Evolutionary conservation across 2,113 vertebrate species (phyloP).

Genomic region (Ceyx margarethae): DNA sequence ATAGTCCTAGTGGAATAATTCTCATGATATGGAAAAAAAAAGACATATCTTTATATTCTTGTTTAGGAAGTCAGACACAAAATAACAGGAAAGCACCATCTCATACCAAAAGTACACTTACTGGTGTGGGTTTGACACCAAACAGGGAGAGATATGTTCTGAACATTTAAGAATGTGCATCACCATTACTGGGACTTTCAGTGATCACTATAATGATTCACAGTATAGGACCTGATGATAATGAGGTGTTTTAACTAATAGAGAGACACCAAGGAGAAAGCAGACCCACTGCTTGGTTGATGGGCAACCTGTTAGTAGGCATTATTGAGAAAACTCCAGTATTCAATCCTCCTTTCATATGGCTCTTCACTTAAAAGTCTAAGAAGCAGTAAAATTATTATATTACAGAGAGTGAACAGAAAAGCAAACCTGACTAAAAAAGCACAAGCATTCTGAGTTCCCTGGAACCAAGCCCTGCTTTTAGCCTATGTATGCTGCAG

Average conservation of each 20-base stretch:
- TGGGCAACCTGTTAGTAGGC: background rate
- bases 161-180: accelerated
- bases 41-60: background rate
- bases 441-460: background rate
- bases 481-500: background rate
- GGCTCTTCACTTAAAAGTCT: background rate
- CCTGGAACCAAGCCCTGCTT: background rate
- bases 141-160: background rate
- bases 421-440: background rate
- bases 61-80: background rate
- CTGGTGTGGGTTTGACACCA: background rate
- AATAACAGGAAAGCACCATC: background rate
- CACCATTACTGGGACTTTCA: background rate
- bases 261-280: background rate
- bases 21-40: background rate
- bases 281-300: background rate
- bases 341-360: background rate
- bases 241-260: background rate
- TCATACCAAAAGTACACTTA: background rate
- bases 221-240: background rate
- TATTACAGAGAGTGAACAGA: background rate
- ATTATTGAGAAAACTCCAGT: background rate
- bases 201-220: background rate
- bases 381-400: background rate
- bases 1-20: background rate